phyloP scores from a whole-genome alignment of 2,113 vertebrate species.

The Pluvianellus socialis region DNA sequence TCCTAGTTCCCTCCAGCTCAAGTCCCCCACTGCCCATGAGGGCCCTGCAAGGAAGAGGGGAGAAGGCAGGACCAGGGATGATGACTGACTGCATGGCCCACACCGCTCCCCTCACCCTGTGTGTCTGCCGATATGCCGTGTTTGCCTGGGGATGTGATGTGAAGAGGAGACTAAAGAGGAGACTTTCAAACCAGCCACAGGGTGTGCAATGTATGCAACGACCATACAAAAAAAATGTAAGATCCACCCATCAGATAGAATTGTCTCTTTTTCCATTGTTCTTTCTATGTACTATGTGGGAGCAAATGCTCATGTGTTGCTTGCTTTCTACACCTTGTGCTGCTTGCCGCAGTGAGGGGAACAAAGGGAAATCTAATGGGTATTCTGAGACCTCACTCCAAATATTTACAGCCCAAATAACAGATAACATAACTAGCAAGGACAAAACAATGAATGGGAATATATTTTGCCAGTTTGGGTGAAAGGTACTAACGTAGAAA shows the following conservation, averaged over 20 bases:
- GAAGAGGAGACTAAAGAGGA: neutral
- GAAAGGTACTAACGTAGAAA: neutral
- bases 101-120: neutral
- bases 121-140: neutral
- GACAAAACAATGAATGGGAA: neutral
- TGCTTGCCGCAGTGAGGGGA: neutral
- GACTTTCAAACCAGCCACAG: neutral
- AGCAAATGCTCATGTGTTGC: neutral
- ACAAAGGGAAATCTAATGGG: neutral
- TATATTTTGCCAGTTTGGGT: neutral
- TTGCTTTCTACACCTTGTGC: neutral
- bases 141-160: neutral
- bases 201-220: neutral
- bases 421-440: neutral
- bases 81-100: neutral
- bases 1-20: neutral
- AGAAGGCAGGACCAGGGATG: neutral
- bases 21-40: neutral
- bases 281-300: neutral
- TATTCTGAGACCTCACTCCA: neutral
- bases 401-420: neutral
- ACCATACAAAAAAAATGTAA: neutral
- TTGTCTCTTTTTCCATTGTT: neutral
- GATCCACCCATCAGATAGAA: neutral
- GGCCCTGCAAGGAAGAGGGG: neutral